A percentile compares a stretch with the other conserved stretches of the same genome.
Conservation (phyloP, 2,888 invertebrate genomes). For the Lypha dubia region DNA sequence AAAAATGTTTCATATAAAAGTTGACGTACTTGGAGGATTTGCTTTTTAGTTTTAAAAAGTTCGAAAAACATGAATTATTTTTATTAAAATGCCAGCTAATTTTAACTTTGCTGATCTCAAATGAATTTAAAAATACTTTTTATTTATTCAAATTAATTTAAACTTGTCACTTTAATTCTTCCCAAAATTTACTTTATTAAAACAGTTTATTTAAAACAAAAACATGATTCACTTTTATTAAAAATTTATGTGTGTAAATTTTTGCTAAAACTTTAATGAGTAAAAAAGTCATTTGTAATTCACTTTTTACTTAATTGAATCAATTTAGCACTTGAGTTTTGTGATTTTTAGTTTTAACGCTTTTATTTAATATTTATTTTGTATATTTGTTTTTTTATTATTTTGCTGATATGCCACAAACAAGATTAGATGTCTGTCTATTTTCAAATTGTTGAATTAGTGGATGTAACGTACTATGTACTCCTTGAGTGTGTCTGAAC, state of each 20-base stretch:
- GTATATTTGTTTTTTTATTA: conserved; percentile 2
- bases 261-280: conserved; percentile 20
- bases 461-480: not conserved
- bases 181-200: not conserved
- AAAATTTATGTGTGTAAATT: not conserved
- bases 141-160: not conserved
- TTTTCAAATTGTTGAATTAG: conserved; percentile 43
- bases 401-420: conserved; percentile 12
- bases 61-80: no score
- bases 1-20: not conserved
- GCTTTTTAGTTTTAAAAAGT: not conserved
- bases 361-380: conserved; percentile 34
- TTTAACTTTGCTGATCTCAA: not conserved
- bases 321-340: conserved; percentile 44
- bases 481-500: not conserved
- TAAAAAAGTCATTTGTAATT: conserved; percentile 24
- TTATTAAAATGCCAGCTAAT: not conserved
- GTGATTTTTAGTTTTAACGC: conserved; percentile 4
- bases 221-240: conserved; percentile 4
- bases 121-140: not conserved
- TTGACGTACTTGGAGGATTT: no score
- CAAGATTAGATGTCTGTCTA: conserved; percentile 26
- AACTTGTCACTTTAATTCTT: not conserved
- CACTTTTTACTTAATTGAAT: conserved; percentile 19
- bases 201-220: not conserved